Percentiles rank a stretch among this genome's conserved stretches.
phyloP scores from a whole-genome alignment of 2,797 vertebrate species.

The Ceryle rudis region DNA sequence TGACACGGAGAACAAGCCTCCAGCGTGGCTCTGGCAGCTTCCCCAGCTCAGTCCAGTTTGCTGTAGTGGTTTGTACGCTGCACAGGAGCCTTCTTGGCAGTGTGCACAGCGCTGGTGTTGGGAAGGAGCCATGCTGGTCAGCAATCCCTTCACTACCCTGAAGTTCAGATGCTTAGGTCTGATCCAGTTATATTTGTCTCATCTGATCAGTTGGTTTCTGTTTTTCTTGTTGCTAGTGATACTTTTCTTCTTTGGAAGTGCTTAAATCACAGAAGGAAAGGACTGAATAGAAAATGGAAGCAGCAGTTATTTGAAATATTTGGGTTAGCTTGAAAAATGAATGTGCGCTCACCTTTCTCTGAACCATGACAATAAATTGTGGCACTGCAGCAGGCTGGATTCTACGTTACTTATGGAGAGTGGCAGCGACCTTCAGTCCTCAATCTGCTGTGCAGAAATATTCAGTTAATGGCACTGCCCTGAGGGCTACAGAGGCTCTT shows the following conservation, averaged over 20 bases:
- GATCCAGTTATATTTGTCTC: background rate
- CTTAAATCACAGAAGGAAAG: background rate
- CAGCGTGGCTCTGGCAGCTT: background rate
- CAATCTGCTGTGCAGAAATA: background rate
- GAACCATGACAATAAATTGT: background rate
- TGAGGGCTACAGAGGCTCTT: background rate
- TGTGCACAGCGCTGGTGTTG: too few species aligned
- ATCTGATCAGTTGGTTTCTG: background rate
- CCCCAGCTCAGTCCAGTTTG: too few species aligned
- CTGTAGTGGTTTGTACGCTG: fast-evolving
- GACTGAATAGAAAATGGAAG: background rate
- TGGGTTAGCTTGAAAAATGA: background rate
- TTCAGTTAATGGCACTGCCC: fast-evolving
- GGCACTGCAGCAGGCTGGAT: background rate
- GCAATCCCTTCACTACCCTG: background rate
- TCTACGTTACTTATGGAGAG: fast-evolving
- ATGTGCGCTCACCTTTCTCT: background rate
- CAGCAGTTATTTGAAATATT: background rate
- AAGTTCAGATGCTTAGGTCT: background rate
- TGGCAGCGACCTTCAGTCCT: background rate
- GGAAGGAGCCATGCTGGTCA: background rate
- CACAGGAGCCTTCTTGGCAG: background rate
- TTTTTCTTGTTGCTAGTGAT: background rate
- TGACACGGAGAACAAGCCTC: background rate
- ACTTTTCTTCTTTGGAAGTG: background rate